Percentiles rank a stretch among this genome's conserved stretches.
phyloP scores from a whole-genome alignment of 64 coral and sea anemone species.

The Montipora capricornis region DNA sequence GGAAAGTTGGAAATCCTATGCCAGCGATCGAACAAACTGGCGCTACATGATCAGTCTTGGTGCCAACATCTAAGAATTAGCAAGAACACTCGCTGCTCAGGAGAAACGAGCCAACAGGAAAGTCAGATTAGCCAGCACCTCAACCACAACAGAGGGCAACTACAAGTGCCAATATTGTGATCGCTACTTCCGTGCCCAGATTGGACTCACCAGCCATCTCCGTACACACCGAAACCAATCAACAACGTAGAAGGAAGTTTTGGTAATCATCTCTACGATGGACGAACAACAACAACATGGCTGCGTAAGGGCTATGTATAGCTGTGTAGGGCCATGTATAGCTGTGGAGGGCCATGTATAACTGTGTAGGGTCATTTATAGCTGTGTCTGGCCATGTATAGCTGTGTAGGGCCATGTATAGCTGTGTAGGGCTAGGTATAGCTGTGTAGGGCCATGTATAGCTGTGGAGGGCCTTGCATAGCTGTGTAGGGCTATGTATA shows the following conservation, averaged over 20 bases:
- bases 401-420: too few species aligned
- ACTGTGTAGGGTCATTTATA: too few species aligned
- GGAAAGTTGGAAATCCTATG: slow-evolving; percentile 45
- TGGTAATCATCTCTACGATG: slow-evolving; percentile 14
- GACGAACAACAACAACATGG: background rate
- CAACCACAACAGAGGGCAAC: background rate
- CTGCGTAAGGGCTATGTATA: too few species aligned
- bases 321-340: too few species aligned
- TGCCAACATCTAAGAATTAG: background rate
- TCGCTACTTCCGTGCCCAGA: slow-evolving; percentile 33
- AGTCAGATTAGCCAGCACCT: slow-evolving; percentile 22
- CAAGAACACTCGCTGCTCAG: background rate
- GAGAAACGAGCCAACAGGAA: background rate
- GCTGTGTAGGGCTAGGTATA: too few species aligned
- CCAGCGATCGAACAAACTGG: slow-evolving; percentile 23
- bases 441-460: too few species aligned
- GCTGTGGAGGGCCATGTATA: too few species aligned
- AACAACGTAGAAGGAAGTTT: slow-evolving; percentile 1
- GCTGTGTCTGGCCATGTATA: too few species aligned
- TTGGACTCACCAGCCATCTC: slow-evolving; percentile 58
- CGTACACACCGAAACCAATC: slow-evolving; percentile 25
- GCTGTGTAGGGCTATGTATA: too few species aligned
- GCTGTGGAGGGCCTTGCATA: too few species aligned
- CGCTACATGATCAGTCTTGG: slow-evolving; percentile 6
- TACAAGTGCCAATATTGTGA: slow-evolving; percentile 22